Base-by-base conservation (phyloP, 2,888 invertebrate species). In the Sipha maydis region DNA sequence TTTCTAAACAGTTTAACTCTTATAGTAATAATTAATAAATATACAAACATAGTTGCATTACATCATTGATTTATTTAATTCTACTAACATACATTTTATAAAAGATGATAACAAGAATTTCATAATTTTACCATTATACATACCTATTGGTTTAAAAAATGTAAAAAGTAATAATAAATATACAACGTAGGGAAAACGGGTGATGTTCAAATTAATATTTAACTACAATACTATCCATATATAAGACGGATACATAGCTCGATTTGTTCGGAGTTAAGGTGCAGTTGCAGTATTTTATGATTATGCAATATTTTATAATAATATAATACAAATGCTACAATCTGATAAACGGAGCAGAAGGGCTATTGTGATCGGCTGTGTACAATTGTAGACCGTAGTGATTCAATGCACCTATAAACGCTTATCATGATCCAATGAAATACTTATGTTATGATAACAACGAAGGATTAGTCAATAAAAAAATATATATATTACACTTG, bases 381-480 rank as follows among this genome's bases (percentile, higher is more conserved):
- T 73, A 48, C 31, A 25, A 21, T 34, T 34, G 31, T 54, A 8
- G 31, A 34, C 28, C 0, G 71, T 1, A 19, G 54, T 41, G 80
- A 56, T 85, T 85, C 83, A 56, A 38, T 38, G 25, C 67, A 48
- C 21, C 61, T 34, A 31, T 31, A 84, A 85, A 48, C 34, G 85
- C 69, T 85, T 85, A 85, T 85, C 85, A 85, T 69, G 48, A 54
- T 85, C 34, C 31, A 54, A 85, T 69, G 78, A 85, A 83, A 83
- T 76, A 28, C 28, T 84, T 76, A 38, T 67, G 41, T 84, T 67
- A 76, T 76, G 84, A 84, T 76, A 73, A 73, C 54, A 54, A 82
- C 69, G 28, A 48, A 71, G 4, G 69, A 69, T 67, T 80, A 61
- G 48, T 11, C 67, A 82, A 82, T 0, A 82, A n/a, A 28, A 41